These are phyloP conservation scores for Platypus cylindrus DNA, from an alignment of 2,888 invertebrate genomes.

Conservation along the genomic window DNA sequence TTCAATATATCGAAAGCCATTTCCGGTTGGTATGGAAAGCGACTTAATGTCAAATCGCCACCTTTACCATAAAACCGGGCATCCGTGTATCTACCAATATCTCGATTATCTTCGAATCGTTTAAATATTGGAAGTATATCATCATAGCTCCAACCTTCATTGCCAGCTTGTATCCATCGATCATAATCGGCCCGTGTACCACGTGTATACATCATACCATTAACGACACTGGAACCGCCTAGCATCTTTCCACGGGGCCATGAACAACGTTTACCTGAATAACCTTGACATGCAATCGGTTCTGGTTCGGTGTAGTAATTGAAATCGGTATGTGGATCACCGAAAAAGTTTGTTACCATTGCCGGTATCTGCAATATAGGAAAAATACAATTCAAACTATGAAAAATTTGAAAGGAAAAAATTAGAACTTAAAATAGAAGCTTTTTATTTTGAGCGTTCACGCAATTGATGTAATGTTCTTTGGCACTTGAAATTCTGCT, in stretches of 20 bases:
- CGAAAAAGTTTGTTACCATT: conserved; percentile 54
- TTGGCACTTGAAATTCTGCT: too few relatives aligned
- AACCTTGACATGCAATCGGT: conserved; percentile 44
- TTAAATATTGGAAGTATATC: conserved; percentile 63
- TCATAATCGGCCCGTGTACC: conserved; percentile 65
- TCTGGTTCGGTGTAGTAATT: conserved; percentile 53
- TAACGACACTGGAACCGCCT: conserved; percentile 60
- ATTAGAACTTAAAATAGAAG: too few relatives aligned
- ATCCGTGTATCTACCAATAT: conserved; percentile 46
- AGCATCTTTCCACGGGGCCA: conserved; percentile 60
- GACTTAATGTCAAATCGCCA: conserved; percentile 48
- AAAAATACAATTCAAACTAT: too few relatives aligned
- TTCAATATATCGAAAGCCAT: conserved; percentile 49
- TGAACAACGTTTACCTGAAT: conserved; percentile 41
- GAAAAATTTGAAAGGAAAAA: too few relatives aligned
- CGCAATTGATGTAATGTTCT: too few relatives aligned
- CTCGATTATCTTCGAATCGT: conserved; percentile 50
- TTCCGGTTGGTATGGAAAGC: conserved; percentile 51
- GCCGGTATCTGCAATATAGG: conserved; percentile 46
- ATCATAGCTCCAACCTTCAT: conserved; percentile 65
- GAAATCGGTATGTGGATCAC: conserved; percentile 52
- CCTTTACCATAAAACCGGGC: conserved; percentile 46
- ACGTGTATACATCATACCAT: conserved; percentile 77
- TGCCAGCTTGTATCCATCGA: conserved; percentile 58
- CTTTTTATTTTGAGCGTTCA: too few relatives aligned